phyloP scores from a whole-genome alignment of 2,888 invertebrate species.

The Druceiella hillmani region DNA sequence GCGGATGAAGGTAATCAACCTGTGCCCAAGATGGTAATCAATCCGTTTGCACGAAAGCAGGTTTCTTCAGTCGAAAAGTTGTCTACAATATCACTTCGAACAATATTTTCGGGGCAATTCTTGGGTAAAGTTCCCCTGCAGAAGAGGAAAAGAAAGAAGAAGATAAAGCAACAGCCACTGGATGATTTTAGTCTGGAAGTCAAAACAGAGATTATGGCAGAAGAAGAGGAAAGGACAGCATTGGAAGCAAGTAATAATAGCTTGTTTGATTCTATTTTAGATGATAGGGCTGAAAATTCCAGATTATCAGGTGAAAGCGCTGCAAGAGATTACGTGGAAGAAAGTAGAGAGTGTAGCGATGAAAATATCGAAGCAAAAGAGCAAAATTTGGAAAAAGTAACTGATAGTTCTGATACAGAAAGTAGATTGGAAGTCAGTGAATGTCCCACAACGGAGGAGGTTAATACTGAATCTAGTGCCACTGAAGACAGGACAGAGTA shows the following conservation, averaged over 20 bases:
- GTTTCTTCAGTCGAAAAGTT: constrained; percentile 27
- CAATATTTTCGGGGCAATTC: constrained; percentile 32
- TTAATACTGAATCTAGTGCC: no score
- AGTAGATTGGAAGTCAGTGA: no score
- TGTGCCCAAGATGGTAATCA: constrained; percentile 16
- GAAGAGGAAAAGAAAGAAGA: constrained; percentile 14
- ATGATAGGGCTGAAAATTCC: constrained; percentile 26
- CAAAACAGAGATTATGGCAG: neutral
- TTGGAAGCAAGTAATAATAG: no score
- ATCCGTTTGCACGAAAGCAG: constrained; percentile 18
- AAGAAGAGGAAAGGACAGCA: neutral
- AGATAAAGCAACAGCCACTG: constrained; percentile 23
- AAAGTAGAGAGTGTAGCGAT: no score
- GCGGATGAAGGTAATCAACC: no score
- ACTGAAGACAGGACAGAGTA: no score
- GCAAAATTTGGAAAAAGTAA: no score
- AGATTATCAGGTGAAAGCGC: no score
- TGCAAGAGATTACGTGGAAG: no score
- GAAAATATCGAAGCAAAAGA: no score
- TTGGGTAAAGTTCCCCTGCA: constrained; percentile 34
- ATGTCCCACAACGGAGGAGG: no score
- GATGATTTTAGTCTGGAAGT: constrained; percentile 21
- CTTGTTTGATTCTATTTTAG: constrained; percentile 24
- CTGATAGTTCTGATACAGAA: no score
- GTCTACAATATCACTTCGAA: constrained; percentile 31